These are phyloP conservation scores for Pangasius djambal DNA, from an alignment of 2,797 vertebrate genomes.

Conservation along the genomic window DNA sequence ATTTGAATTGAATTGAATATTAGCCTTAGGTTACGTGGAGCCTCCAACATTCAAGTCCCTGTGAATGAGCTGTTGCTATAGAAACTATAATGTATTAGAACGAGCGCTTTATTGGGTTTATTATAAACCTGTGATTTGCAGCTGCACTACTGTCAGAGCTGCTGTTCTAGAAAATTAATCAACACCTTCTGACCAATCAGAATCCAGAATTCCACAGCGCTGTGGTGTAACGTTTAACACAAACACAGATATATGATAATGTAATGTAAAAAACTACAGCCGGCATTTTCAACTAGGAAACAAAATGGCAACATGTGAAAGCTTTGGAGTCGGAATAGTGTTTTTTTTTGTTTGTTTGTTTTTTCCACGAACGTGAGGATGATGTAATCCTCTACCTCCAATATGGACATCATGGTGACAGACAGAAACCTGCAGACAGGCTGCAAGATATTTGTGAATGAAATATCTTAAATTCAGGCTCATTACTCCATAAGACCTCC, in stretches of 20 bases:
- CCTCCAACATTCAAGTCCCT: neutral
- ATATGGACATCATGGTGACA: neutral
- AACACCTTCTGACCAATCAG: too few species aligned
- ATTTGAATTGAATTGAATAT: neutral
- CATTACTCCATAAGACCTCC: neutral
- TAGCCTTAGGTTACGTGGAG: neutral
- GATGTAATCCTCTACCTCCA: neutral
- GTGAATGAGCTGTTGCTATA: neutral
- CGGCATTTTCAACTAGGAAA: neutral
- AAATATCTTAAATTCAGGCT: neutral
- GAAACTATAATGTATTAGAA: neutral
- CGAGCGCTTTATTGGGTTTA: neutral
- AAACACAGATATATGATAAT: neutral
- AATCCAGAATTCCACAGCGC: too few species aligned
- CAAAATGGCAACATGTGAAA: neutral
- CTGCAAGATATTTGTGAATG: neutral
- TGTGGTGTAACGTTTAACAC: too few species aligned
- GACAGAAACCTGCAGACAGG: neutral
- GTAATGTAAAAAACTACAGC: neutral
- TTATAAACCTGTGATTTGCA: too few species aligned
- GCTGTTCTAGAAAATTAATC: too few species aligned
- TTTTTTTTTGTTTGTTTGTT: too few species aligned
- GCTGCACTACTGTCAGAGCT: too few species aligned
- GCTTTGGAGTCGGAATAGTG: neutral
- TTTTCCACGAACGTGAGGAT: neutral